Evolutionary conservation across 2,888 invertebrate species (phyloP).

Genomic region (Heliconius charithonia): DNA sequence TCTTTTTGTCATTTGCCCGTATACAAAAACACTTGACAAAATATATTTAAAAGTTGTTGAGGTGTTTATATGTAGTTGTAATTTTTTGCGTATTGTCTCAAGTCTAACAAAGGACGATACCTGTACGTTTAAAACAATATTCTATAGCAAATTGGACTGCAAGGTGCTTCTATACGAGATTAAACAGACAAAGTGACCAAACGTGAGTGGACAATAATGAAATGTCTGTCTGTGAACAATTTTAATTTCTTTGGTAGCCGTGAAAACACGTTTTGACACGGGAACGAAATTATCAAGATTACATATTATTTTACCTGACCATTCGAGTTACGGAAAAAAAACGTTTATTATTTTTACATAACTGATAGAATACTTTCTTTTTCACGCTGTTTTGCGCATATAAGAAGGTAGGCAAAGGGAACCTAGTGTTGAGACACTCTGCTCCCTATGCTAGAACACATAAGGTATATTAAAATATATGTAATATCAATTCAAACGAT

Average conservation of each 20-base stretch:
- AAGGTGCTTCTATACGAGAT: slow-evolving; percentile 68
- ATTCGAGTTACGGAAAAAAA: background rate
- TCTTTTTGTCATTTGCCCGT: slow-evolving; percentile 57
- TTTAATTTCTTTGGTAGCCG: slow-evolving; percentile 70
- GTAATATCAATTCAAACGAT: too few species aligned
- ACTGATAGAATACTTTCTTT: background rate
- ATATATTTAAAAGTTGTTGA: slow-evolving; percentile 62
- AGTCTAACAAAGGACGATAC: slow-evolving; percentile 61
- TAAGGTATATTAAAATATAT: too few species aligned
- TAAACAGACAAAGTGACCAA: slow-evolving; percentile 57
- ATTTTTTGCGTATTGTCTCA: slow-evolving; percentile 55
- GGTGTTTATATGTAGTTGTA: slow-evolving; percentile 63
- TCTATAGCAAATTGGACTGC: slow-evolving; percentile 70
- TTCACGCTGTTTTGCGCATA: too few species aligned
- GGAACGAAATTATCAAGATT: slow-evolving; percentile 40
- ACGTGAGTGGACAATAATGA: slow-evolving; percentile 73
- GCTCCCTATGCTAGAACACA: too few species aligned
- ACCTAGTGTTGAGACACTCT: too few species aligned
- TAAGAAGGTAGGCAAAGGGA: too few species aligned
- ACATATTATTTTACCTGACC: slow-evolving; percentile 42
- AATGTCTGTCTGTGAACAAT: slow-evolving; percentile 58
- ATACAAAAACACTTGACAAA: slow-evolving; percentile 72
- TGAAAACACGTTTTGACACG: slow-evolving; percentile 65
- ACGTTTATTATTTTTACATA: background rate
- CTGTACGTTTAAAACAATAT: slow-evolving; percentile 74